A percentile compares a stretch with the other conserved stretches of the same genome.
Conservation (phyloP, 2,797 vertebrate species). For the Epinephelus coioides region DNA sequence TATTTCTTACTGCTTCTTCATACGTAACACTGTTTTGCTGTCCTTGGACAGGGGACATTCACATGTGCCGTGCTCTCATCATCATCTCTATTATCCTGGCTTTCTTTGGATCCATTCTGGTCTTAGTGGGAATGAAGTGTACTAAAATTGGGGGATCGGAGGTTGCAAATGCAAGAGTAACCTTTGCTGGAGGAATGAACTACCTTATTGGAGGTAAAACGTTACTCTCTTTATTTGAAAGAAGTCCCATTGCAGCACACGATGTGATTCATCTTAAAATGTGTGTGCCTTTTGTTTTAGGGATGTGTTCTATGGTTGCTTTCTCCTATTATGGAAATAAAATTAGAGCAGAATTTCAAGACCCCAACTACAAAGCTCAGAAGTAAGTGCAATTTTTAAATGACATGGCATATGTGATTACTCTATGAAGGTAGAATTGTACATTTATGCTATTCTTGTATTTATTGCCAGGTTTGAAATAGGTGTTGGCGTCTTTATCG, state of each 20-base stretch:
- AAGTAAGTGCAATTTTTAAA: slow-evolving; percentile 75
- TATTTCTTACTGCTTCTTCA: not conserved
- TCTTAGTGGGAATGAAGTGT: slow-evolving; percentile 89
- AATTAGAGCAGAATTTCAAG: slow-evolving; percentile 82
- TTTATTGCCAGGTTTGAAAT: slow-evolving; percentile 91
- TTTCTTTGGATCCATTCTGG: slow-evolving; percentile 84
- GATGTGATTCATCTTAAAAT: not conserved
- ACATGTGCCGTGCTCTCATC: slow-evolving; percentile 87
- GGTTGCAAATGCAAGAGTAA: slow-evolving; percentile 83
- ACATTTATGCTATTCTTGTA: not conserved
- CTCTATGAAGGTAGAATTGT: not conserved
- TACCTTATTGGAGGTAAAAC: slow-evolving; percentile 84
- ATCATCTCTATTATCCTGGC: slow-evolving; percentile 84
- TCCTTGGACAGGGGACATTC: slow-evolving; percentile 84
- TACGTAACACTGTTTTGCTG: not conserved
- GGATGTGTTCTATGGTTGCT: slow-evolving; percentile 83
- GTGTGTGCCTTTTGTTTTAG: slow-evolving; percentile 63
- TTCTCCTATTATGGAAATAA: slow-evolving; percentile 86
- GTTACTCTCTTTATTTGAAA: not conserved
- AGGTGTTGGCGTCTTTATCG: slow-evolving; percentile 93
- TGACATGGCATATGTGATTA: not conserved
- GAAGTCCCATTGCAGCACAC: not conserved
- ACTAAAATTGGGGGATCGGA: slow-evolving; percentile 88
- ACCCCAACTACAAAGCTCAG: slow-evolving; percentile 74
- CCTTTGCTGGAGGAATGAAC: slow-evolving; percentile 86